Evolutionary conservation across 2,797 vertebrate genomes (phyloP), one percentile per base, ranked within the genome.

Genomic region (Lagodon rhomboides): DNA sequence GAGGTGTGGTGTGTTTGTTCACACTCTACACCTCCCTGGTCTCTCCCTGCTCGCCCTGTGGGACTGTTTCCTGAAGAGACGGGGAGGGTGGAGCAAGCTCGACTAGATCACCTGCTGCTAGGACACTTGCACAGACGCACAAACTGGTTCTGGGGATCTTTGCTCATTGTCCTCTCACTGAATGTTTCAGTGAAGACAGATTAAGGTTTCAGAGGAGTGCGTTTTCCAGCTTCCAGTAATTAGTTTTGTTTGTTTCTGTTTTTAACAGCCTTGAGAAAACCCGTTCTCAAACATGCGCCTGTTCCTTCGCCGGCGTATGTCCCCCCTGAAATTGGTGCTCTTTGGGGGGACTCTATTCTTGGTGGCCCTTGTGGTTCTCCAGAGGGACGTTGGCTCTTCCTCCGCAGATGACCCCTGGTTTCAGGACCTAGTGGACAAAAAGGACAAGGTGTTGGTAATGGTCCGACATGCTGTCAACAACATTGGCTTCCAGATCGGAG

Each of bases 391-490:
- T 3, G 88, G 46, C 46, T 89, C 87, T 0, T 91, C 92, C 0
- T 54, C 88, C 0, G 66, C 80, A 0, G 90, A 93, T 3, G 97
- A 99, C 64, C 97, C 96, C 0, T 98, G 97, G 97, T 84, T 98
- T 59, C 94, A 95, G 79, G 97, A 97, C 50, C 95, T 98, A 49
- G 97, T 96, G 46, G 92, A 89, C 51, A 95, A 93, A 85, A 96
- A 95, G 89, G 97, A 95, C 56, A 95, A 95, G 12, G 83, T 99
- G 77, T 85, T 99, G 3, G 95, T 93, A 38, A 95, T 98, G 80
- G 97, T 99, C 84, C 91, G 96, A 13, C 96, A 96, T 0, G 98
- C 97, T 0, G 94, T 98, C 66, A 95, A 98, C 91, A 98, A 99
- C 91, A 93, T 99, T 0, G 95, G 95, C 3, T 96, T 98, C 83